A percentile compares a stretch with the other conserved stretches of the same genome.
These are phyloP conservation scores for honey bee (Apis mellifera) DNA, from an alignment of 1,140 invertebrate genomes.

Conservation along the genomic window DNA sequence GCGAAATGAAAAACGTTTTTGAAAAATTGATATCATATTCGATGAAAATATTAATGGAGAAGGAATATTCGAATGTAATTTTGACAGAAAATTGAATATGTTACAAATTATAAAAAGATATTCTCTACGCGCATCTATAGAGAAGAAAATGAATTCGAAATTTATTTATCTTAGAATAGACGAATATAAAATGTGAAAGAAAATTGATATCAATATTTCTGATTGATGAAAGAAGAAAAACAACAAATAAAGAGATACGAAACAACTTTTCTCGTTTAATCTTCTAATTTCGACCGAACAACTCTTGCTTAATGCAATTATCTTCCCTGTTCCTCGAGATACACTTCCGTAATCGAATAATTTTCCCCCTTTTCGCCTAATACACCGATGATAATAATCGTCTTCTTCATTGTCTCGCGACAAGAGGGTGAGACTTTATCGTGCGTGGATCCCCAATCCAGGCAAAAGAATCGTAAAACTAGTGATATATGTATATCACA, in stretches of 20 bases:
- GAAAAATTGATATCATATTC: no score
- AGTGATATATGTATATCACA: not conserved
- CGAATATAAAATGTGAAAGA: no score
- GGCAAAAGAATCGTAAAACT: not conserved
- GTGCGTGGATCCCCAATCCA: not conserved
- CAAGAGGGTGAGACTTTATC: not conserved
- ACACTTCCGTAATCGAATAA: constrained; percentile 61
- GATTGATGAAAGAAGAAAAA: not conserved
- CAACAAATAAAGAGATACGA: not conserved
- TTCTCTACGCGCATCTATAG: no score
- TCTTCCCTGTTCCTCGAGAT: constrained; percentile 26
- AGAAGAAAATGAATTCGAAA: no score
- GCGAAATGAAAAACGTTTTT: no score
- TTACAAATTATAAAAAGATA: no score
- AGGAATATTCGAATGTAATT: no score
- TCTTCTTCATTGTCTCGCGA: constrained; percentile 16
- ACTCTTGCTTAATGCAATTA: constrained; percentile 58
- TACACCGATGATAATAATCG: constrained; percentile 53
- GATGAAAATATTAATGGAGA: no score
- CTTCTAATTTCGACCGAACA: constrained; percentile 60
- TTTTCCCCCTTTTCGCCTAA: constrained; percentile 54
- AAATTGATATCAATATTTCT: not conserved
- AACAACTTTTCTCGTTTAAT: constrained; percentile 61
- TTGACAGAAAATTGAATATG: no score
- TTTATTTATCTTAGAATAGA: no score